Evolutionary conservation across 2,113 vertebrate genomes (phyloP).

Genomic region (Aegotheles bennettii): DNA sequence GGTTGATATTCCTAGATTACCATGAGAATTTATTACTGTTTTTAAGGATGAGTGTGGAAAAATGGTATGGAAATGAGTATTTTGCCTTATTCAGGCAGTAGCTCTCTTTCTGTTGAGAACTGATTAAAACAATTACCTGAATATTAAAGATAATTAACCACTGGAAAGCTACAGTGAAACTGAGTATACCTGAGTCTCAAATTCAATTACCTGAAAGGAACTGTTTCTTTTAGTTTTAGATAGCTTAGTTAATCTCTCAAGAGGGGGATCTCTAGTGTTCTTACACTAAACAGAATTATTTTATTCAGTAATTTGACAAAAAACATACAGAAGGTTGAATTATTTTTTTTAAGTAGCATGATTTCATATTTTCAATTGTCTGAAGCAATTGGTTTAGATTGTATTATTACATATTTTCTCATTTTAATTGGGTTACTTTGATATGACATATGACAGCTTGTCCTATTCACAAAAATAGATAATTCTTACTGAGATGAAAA

Average conservation of each 20-base stretch:
- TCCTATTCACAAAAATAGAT: neutral
- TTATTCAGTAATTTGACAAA: neutral
- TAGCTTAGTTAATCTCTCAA: neutral
- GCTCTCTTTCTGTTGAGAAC: neutral
- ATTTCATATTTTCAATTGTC: neutral
- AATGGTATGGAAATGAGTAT: neutral
- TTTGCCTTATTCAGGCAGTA: neutral
- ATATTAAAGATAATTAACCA: neutral
- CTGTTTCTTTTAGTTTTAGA: neutral
- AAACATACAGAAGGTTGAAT: neutral
- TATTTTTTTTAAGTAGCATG: neutral
- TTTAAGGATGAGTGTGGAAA: neutral
- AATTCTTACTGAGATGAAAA: neutral
- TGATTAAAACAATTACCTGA: neutral
- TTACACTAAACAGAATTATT: neutral
- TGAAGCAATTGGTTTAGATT: neutral
- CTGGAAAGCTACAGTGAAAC: neutral
- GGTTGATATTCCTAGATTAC: neutral
- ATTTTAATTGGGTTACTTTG: neutral
- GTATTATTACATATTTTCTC: neutral
- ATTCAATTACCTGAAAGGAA: neutral
- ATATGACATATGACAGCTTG: neutral
- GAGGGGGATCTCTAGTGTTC: neutral
- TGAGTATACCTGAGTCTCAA: neutral
- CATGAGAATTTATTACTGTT: neutral